Evolutionary conservation across 2,113 vertebrate genomes (phyloP), one percentile per base, ranked within the genome.

Genomic region (Heterocephalus glaber): DNA sequence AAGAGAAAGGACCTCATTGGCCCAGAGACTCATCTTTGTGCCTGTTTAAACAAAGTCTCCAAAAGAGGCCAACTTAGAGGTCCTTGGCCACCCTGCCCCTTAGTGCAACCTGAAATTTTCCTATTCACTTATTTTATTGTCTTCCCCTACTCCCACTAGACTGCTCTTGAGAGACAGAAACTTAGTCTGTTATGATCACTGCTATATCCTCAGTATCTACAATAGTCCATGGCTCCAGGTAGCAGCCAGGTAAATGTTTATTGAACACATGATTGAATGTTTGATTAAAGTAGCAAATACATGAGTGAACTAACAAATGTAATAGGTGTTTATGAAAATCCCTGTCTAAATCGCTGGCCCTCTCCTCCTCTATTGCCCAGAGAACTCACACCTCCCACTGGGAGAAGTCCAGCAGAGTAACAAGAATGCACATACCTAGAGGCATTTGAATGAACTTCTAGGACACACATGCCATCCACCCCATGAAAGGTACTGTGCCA

Each of bases 401-500:
- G 61, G 35, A 70, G 10, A 49, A 80, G 28, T 19, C 83, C n/a
- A 87, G 30, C 70, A 87, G 68, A 86, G 35, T 28, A 44, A 61
- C 2, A 38, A 47, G 81, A 86, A 22, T 2, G 24, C 70, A 26
- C 22, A 30, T 61, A 52, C 33, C 82, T n/a, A 3, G 5, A 83
- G 92, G 52, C 24, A 54, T 30, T 0, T 58, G 56, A n/a, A 12
- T 35, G 41, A 26, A 30, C 65, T 54, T 38, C 86, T 28, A 0
- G 1, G 10, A 0, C 14, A 47, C n/a, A 63, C 5, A 0, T 49
- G 35, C 35, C 4, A 35, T 16, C 3, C 16, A 19, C 49, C 24
- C 35, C 30, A 8, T 2, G 20, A 70, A 83, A 66, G 68, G 74
- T 66, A 52, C 41, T 85, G 12, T 61, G 52, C 52, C 54, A 56